Conservation (phyloP, 35 echinoderm and acorn worm genomes). For the Nesometra sesokonis region DNA sequence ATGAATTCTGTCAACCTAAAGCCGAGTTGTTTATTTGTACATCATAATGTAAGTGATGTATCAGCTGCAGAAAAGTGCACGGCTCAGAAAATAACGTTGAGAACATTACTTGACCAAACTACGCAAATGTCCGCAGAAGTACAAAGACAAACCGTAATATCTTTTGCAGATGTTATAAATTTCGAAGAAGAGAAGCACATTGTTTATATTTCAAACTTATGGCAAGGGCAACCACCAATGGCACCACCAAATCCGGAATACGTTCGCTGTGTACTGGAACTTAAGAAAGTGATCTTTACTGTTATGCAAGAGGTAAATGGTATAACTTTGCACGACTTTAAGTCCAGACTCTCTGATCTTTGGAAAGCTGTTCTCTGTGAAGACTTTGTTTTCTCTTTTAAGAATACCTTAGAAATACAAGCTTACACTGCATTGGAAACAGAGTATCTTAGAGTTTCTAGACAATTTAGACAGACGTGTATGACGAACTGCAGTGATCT, state of each 20-base stretch:
- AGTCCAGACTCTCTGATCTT: neutral
- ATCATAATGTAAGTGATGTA: conserved; percentile 11
- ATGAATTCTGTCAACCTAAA: conserved; percentile 12
- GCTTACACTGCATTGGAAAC: neutral
- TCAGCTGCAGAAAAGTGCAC: conserved; percentile 1
- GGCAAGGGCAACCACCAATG: neutral
- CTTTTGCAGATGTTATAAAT: conserved; percentile 24
- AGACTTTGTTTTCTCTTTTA: conserved; percentile 35
- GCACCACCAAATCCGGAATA: neutral
- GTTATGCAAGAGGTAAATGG: neutral
- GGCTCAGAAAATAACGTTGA: neutral
- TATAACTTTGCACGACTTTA: neutral
- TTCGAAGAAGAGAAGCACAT: conserved; percentile 7
- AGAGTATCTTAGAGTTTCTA: neutral
- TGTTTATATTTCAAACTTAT: conserved; percentile 24
- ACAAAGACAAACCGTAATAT: neutral
- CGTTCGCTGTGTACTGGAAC: neutral
- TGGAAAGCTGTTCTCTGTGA: conserved; percentile 40
- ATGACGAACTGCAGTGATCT: neutral
- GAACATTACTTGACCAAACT: neutral
- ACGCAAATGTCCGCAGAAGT: conserved; percentile 3
- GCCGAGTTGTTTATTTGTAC: conserved; percentile 12
- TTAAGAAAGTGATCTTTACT: conserved; percentile 5
- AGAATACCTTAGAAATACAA: neutral
- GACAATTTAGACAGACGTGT: neutral